A percentile compares a stretch with the other conserved stretches of the same genome.
Evolutionary conservation across 2,888 invertebrate genomes (phyloP).

Genomic region (Ormyrus pomaceus): DNA sequence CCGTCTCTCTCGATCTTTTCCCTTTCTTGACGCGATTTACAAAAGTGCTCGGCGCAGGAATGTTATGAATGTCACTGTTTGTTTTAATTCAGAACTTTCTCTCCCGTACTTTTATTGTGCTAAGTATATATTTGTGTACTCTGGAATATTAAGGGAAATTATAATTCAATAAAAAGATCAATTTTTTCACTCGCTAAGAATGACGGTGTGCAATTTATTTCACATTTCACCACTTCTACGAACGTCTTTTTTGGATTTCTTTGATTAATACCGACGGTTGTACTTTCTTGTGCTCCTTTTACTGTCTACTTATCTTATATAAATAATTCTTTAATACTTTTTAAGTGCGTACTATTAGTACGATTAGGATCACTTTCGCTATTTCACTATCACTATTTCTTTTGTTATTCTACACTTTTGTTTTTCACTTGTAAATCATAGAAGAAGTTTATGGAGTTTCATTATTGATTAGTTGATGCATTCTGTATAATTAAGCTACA

Average conservation of each 20-base stretch:
- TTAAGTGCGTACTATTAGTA: neutral
- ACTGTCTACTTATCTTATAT: conserved; percentile 20
- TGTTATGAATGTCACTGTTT: conserved; percentile 36
- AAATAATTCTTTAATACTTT: conserved; percentile 50
- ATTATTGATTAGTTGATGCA: neutral
- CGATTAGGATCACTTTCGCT: conserved; percentile 18
- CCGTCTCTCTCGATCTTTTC: conserved; percentile 10
- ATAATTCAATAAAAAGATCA: conserved; percentile 51
- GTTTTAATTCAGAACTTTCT: conserved; percentile 48
- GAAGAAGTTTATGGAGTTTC: neutral
- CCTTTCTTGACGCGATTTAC: too few relatives aligned
- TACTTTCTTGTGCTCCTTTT: conserved; percentile 14
- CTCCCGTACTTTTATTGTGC: conserved; percentile 42
- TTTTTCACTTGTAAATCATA: neutral
- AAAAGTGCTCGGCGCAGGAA: neutral
- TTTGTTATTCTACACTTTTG: neutral
- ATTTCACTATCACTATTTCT: conserved; percentile 14
- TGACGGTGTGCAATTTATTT: conserved; percentile 28
- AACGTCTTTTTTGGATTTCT: neutral
- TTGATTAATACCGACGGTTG: neutral
- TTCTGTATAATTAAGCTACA: neutral
- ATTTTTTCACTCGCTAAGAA: conserved; percentile 44
- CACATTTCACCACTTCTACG: conserved; percentile 10
- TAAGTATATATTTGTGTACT: conserved; percentile 47
- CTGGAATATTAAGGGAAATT: conserved; percentile 19